phyloP scores from a whole-genome alignment of 1,140 invertebrate species.

The Proctacanthus coquilletti region DNA sequence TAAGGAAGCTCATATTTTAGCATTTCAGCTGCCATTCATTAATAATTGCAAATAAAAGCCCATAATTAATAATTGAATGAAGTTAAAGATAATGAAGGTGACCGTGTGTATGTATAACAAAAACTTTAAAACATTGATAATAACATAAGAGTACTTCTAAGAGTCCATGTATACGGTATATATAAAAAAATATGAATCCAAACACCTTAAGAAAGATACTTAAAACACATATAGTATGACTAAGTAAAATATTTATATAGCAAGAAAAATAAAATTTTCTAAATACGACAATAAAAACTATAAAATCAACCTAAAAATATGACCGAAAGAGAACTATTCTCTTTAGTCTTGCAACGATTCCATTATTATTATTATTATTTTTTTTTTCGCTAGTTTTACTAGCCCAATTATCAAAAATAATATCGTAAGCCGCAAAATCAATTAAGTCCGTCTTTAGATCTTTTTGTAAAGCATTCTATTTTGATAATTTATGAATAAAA shows the following conservation, averaged over 20 bases:
- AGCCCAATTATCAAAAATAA: too few species aligned
- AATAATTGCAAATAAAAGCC: too few species aligned
- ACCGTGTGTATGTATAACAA: neutral
- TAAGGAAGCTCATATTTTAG: too few species aligned
- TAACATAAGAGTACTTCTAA: neutral
- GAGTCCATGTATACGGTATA: neutral
- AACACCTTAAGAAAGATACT: too few species aligned
- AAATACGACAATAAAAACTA: neutral
- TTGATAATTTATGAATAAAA: neutral
- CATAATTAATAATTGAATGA: neutral
- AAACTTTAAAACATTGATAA: neutral
- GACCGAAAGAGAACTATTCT: neutral
- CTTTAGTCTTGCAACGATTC: neutral
- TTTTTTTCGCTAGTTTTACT: conserved; percentile 3
- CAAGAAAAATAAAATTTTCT: neutral
- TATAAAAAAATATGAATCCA: too few species aligned
- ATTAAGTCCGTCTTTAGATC: neutral
- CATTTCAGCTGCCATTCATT: too few species aligned
- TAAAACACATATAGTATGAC: too few species aligned
- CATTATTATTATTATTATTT: neutral
- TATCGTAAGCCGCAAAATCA: too few species aligned
- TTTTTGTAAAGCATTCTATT: neutral
- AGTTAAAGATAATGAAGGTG: neutral
- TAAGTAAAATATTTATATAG: neutral
- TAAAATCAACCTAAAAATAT: neutral